Conservation (phyloP, 2,113 vertebrate species). For the Tetrax tetrax region DNA sequence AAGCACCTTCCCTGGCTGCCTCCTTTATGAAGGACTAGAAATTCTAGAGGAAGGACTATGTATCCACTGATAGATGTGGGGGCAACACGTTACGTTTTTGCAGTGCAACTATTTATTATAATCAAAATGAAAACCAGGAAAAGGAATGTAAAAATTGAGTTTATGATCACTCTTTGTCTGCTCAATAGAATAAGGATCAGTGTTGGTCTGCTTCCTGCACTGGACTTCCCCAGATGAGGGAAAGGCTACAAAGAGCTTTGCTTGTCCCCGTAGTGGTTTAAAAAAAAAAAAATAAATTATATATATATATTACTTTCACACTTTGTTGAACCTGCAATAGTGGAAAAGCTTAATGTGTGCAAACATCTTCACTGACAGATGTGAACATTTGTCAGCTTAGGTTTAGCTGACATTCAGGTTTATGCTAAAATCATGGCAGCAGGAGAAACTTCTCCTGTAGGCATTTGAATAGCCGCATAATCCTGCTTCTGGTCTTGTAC, state of each 20-base stretch:
- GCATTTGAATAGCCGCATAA: neutral
- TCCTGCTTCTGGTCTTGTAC: neutral
- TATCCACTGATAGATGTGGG: neutral
- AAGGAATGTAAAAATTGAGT: neutral
- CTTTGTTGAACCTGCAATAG: neutral
- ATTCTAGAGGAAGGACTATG: neutral
- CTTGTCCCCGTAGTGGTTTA: neutral
- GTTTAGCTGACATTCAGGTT: neutral
- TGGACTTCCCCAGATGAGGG: neutral
- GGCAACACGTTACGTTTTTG: neutral
- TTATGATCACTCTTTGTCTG: neutral
- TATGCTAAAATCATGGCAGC: neutral
- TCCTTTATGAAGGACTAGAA: neutral
- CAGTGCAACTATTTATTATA: neutral
- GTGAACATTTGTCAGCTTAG: rapidly evolving
- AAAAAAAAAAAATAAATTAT: neutral
- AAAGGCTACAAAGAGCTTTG: neutral
- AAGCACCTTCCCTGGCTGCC: neutral
- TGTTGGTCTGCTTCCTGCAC: neutral
- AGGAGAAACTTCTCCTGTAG: neutral
- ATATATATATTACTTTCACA: neutral
- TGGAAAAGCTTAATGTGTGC: neutral
- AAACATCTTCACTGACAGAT: neutral
- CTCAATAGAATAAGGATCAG: neutral
- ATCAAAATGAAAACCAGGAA: neutral